A percentile compares a stretch with the other conserved stretches of the same genome.
phyloP scores from a whole-genome alignment of 2,888 invertebrate genomes.

The Drosophila helvetica region DNA sequence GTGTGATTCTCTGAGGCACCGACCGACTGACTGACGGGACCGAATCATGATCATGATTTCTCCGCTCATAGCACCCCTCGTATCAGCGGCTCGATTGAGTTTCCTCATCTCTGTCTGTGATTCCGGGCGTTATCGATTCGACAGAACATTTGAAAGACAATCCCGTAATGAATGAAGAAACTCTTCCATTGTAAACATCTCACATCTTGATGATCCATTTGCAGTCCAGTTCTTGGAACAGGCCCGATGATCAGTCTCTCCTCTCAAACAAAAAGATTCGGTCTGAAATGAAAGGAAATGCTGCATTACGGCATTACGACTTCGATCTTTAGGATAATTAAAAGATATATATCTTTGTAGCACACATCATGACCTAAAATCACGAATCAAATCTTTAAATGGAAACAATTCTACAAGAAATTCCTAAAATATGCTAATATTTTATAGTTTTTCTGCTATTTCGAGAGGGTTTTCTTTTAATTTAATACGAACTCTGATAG shows the following conservation, averaged over 20 bases:
- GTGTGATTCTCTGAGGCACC: neutral
- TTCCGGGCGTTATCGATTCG: slow-evolving; percentile 18
- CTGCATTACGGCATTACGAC: too few relatives aligned
- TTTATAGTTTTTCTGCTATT: too few relatives aligned
- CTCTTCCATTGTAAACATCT: neutral
- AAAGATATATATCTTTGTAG: neutral
- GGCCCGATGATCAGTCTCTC: neutral
- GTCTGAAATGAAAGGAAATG: neutral
- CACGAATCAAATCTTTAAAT: too few relatives aligned
- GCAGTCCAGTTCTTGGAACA: neutral
- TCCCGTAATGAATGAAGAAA: neutral
- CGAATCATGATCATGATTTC: slow-evolving; percentile 37
- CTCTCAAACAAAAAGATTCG: neutral
- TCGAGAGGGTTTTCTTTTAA: too few relatives aligned
- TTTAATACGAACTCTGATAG: too few relatives aligned
- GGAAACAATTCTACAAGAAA: too few relatives aligned
- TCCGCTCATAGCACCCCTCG: slow-evolving; percentile 10
- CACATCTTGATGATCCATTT: neutral
- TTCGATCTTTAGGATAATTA: neutral
- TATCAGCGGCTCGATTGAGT: slow-evolving; percentile 25
- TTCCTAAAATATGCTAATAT: too few relatives aligned
- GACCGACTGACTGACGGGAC: neutral
- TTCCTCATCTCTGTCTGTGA: slow-evolving; percentile 17
- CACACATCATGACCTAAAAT: too few relatives aligned
- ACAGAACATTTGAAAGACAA: neutral